Conservation (phyloP, 2,113 vertebrate species). For the Podilymbus podiceps region DNA sequence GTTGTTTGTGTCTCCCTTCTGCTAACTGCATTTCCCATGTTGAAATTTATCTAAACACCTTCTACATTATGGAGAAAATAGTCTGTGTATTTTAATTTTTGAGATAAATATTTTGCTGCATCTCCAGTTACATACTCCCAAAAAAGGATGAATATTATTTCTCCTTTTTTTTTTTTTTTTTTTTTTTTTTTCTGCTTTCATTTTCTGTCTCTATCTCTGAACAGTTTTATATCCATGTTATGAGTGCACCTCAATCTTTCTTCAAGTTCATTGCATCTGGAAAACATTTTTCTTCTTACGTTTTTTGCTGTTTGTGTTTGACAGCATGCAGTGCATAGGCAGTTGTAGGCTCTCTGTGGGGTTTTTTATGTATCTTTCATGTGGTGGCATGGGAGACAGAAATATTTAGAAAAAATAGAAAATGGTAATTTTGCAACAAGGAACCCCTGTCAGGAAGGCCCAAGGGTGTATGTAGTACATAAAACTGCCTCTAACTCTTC, state of each 20-base stretch:
- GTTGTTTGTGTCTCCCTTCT: not conserved
- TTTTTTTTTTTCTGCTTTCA: not conserved
- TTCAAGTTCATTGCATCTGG: not conserved
- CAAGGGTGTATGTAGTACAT: not conserved
- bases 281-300: not conserved
- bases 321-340: not conserved
- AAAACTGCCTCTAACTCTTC: not conserved
- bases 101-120: not conserved
- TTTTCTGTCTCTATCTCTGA: not conserved
- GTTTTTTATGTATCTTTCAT: accelerated
- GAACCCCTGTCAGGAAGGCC: not conserved
- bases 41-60: not conserved
- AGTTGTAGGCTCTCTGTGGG: not conserved
- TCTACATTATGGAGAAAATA: not conserved
- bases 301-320: not conserved
- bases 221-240: not conserved
- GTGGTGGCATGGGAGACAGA: not conserved
- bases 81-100: not conserved
- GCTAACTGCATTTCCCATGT: not conserved
- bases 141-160: not conserved
- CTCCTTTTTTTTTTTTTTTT: not conserved
- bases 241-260: not conserved
- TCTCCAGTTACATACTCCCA: not conserved
- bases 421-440: not conserved
- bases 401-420: not conserved